A percentile compares a stretch with the other conserved stretches of the same genome.
Conservation (phyloP, 2,888 invertebrate species). For the Pycnomerus fuliginosus region DNA sequence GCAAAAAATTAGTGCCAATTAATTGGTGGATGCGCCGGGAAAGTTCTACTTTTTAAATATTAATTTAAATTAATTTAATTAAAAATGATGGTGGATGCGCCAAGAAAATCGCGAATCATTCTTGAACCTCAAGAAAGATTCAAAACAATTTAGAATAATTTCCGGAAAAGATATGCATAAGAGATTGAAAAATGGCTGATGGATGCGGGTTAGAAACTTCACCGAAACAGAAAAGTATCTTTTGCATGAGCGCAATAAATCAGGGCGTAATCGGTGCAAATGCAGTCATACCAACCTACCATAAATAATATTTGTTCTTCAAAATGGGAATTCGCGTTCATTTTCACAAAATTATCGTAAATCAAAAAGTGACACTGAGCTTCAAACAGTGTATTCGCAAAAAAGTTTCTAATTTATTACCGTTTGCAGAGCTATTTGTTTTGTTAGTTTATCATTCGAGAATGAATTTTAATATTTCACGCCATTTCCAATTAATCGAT, state of each 20-base stretch:
- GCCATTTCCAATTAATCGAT: too few relatives aligned
- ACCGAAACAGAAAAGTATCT: conserved; percentile 23
- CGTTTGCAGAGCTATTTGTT: conserved; percentile 44
- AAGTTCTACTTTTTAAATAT: too few relatives aligned
- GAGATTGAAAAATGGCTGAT: too few relatives aligned
- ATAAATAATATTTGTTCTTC: conserved; percentile 52
- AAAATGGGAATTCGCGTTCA: conserved; percentile 52
- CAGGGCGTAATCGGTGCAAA: conserved; percentile 44
- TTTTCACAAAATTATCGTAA: conserved; percentile 53
- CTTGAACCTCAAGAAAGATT: too few relatives aligned
- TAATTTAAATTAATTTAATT: too few relatives aligned
- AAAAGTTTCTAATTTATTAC: conserved; percentile 46
- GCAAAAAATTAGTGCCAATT: too few relatives aligned
- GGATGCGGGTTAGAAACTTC: too few relatives aligned
- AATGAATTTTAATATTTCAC: conserved; percentile 14
- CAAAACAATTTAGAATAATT: too few relatives aligned
- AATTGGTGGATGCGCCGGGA: too few relatives aligned
- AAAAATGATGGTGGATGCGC: too few relatives aligned
- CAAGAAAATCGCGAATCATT: too few relatives aligned
- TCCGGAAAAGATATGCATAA: too few relatives aligned
- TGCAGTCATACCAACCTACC: conserved; percentile 43
- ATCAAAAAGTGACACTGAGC: conserved; percentile 50
- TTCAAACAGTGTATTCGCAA: conserved; percentile 48
- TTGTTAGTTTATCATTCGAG: conserved; percentile 40
- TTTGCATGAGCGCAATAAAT: conserved; percentile 39